Evolutionary conservation across 1,140 invertebrate species (phyloP).

Genomic region (Hypsibius dujardini): DNA sequence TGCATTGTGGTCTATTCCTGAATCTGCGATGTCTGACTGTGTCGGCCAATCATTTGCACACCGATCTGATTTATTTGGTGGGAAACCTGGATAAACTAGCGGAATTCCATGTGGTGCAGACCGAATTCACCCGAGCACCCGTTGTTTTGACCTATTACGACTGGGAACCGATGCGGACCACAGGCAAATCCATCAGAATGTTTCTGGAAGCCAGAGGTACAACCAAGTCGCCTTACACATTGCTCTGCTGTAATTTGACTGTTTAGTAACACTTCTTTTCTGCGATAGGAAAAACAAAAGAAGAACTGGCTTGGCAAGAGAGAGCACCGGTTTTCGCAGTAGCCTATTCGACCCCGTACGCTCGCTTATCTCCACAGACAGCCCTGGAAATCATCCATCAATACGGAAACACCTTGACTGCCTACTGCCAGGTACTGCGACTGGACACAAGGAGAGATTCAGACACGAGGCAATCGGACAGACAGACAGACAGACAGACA

Average conservation of each 20-base stretch:
- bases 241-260: background rate
- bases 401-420: slow-evolving; percentile 27
- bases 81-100: slow-evolving; percentile 40
- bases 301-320: slow-evolving; percentile 27
- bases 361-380: slow-evolving; percentile 23
- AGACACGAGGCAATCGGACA: too few relatives aligned
- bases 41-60: slow-evolving; percentile 60
- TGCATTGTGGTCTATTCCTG: slow-evolving; percentile 57
- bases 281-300: slow-evolving; percentile 21
- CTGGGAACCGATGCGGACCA: background rate
- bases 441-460: too few relatives aligned
- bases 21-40: slow-evolving; percentile 52
- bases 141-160: slow-evolving; percentile 18
- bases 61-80: slow-evolving; percentile 51
- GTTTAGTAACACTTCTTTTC: background rate
- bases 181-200: background rate
- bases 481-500: too few relatives aligned
- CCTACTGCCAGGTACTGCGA: slow-evolving; percentile 23
- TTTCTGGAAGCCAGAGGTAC: slow-evolving; percentile 12
- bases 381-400: slow-evolving; percentile 25
- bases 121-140: slow-evolving; percentile 40
- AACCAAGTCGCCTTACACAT: background rate
- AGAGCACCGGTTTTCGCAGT: slow-evolving; percentile 28
- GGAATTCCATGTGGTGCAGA: slow-evolving; percentile 59
- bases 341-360: slow-evolving; percentile 26